These are phyloP conservation scores for Leucoraja ocellata DNA, from an alignment of 2,797 vertebrate species.

Conservation along the genomic window DNA sequence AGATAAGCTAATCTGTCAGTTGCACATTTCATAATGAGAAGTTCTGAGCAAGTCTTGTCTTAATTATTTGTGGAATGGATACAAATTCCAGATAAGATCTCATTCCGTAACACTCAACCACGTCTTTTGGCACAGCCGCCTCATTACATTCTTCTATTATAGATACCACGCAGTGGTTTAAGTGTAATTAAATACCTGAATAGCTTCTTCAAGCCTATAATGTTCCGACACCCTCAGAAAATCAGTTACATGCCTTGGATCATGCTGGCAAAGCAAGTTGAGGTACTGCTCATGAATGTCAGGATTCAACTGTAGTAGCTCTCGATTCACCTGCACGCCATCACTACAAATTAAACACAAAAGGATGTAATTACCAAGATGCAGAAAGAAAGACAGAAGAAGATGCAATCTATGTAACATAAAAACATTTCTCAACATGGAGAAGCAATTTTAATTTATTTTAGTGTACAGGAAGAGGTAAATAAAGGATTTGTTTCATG, in stretches of 20 bases:
- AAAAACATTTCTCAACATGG: background rate
- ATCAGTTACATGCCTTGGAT: slow-evolving; percentile 63
- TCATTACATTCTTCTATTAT: too few species aligned
- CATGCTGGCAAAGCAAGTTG: slow-evolving; percentile 74
- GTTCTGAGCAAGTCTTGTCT: background rate
- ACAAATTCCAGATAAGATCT: background rate
- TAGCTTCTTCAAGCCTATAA: slow-evolving; percentile 82
- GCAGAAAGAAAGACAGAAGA: background rate
- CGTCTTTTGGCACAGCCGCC: background rate
- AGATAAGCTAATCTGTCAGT: background rate
- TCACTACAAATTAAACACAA: slow-evolving; percentile 62
- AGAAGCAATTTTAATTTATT: too few species aligned
- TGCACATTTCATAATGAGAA: background rate
- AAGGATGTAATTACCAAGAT: background rate
- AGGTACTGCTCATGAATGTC: slow-evolving; percentile 74
- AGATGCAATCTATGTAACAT: background rate
- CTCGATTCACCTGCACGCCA: slow-evolving; percentile 55
- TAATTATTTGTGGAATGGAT: background rate
- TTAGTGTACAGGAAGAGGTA: background rate
- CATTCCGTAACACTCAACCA: background rate
- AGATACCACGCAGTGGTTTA: too few species aligned
- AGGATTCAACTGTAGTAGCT: slow-evolving; percentile 58
- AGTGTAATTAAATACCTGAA: slow-evolving; percentile 60
- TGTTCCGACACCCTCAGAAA: slow-evolving; percentile 74
- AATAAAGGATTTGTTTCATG: background rate